phyloP scores from a whole-genome alignment of 2,888 invertebrate genomes.

The Drosophila mayaguana region DNA sequence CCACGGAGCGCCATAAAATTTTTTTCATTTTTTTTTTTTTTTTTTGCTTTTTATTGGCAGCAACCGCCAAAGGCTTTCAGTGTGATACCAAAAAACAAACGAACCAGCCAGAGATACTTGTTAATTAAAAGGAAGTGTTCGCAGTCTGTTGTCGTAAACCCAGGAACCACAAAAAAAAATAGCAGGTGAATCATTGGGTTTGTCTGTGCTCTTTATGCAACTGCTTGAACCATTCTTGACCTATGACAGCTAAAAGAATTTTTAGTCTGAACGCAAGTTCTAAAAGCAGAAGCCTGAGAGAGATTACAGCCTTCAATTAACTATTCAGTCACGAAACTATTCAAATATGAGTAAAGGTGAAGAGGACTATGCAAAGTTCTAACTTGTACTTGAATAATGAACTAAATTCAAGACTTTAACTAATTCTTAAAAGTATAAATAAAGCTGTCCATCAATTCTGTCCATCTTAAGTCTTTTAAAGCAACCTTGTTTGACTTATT shows the following conservation, averaged over 20 bases:
- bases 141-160: slow-evolving; percentile 6
- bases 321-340: not conserved
- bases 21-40: slow-evolving; percentile 13
- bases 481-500: not conserved
- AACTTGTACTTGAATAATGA: not conserved
- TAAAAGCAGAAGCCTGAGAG: too few species aligned
- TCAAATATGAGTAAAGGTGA: not conserved
- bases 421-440: not conserved
- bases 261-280: too few species aligned
- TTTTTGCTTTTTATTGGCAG: slow-evolving; percentile 36
- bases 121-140: slow-evolving; percentile 70
- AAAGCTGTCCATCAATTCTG: not conserved
- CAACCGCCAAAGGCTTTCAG: slow-evolving; percentile 30
- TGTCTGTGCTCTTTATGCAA: not conserved
- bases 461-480: not conserved
- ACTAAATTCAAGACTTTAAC: not conserved
- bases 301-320: too few species aligned
- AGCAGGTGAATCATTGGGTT: slow-evolving; percentile 19
- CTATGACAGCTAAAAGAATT: not conserved
- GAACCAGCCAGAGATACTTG: slow-evolving; percentile 23
- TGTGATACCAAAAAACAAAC: slow-evolving; percentile 21
- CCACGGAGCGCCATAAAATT: slow-evolving; percentile 45
- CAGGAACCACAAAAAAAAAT: not conserved
- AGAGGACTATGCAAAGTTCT: not conserved
- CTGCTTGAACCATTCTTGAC: not conserved